These are phyloP conservation scores for Prochilodus magdalenae DNA, from an alignment of 2,113 vertebrate genomes.

Conservation along the genomic window DNA sequence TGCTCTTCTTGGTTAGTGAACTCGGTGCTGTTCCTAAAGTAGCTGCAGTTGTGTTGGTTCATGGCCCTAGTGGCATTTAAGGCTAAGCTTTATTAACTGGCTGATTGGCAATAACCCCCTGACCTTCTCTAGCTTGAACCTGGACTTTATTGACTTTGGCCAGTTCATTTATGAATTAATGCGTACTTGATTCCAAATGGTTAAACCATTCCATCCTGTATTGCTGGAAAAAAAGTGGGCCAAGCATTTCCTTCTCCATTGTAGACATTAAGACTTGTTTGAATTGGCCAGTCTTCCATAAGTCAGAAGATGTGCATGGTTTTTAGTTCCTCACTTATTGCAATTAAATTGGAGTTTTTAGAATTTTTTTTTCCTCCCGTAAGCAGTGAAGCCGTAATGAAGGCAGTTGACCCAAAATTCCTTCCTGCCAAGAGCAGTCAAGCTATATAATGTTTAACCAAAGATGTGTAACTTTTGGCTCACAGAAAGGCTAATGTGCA, in stretches of 20 bases:
- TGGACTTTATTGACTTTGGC: constrained; percentile 35
- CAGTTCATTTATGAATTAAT: constrained; percentile 33
- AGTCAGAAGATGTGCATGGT: constrained; percentile 25
- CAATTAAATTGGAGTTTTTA: constrained; percentile 30
- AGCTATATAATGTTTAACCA: constrained; percentile 31
- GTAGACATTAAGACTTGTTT: constrained; percentile 42
- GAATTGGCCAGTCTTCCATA: constrained; percentile 44
- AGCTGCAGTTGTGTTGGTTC: constrained; percentile 2
- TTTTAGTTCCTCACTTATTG: constrained; percentile 32
- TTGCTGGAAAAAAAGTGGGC: constrained; percentile 26
- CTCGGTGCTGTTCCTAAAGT: neutral
- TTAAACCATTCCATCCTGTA: constrained; percentile 30
- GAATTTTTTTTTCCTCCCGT: constrained; percentile 12
- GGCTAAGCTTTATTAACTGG: neutral
- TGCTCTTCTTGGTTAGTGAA: neutral
- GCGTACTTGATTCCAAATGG: constrained; percentile 32
- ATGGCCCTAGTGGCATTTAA: constrained; percentile 9
- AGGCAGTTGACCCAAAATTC: constrained; percentile 23
- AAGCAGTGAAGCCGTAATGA: constrained; percentile 33
- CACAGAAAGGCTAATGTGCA: constrained; percentile 23
- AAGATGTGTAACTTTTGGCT: constrained; percentile 19
- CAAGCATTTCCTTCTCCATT: constrained; percentile 29
- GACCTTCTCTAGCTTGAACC: constrained; percentile 36
- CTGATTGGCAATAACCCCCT: constrained; percentile 24
- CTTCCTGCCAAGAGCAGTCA: constrained; percentile 25